Conservation (phyloP, 1,140 invertebrate genomes). For the Aphis craccivora region DNA sequence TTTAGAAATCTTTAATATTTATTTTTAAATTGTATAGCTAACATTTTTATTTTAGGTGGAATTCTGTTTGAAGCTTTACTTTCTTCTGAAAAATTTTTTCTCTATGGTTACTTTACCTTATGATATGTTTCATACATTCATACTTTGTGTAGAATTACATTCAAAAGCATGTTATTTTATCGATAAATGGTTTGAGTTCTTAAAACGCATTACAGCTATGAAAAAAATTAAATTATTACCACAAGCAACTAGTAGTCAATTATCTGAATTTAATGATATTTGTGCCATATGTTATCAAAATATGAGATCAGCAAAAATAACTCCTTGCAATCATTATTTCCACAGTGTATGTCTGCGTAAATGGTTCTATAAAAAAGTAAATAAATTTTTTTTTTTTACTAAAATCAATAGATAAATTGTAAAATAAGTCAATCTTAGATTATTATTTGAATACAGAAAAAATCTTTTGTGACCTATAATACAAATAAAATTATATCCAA, state of each 20-base stretch:
- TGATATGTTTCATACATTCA: slow-evolving; percentile 84
- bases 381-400: neutral
- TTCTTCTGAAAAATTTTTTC: slow-evolving; percentile 94
- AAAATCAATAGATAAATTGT: neutral
- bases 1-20: neutral
- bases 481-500: neutral
- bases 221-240: slow-evolving; percentile 90
- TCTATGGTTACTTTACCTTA: slow-evolving; percentile 90
- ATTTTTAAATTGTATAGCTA: neutral
- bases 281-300: slow-evolving; percentile 97
- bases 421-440: neutral
- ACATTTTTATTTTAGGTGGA: slow-evolving; percentile 68
- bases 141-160: slow-evolving; percentile 96
- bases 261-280: slow-evolving; percentile 83
- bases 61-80: slow-evolving; percentile 92
- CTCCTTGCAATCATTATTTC: slow-evolving; percentile 92
- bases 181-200: too few species aligned
- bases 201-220: slow-evolving; percentile 86
- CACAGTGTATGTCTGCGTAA: slow-evolving; percentile 94
- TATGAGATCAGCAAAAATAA: slow-evolving; percentile 90
- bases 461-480: neutral
- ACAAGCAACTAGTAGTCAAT: slow-evolving; percentile 80
- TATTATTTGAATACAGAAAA: neutral
- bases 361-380: slow-evolving; percentile 86
- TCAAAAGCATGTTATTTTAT: slow-evolving; percentile 95